Base-by-base conservation (phyloP, 2,797 vertebrate genomes). In the Antrozous pallidus region DNA sequence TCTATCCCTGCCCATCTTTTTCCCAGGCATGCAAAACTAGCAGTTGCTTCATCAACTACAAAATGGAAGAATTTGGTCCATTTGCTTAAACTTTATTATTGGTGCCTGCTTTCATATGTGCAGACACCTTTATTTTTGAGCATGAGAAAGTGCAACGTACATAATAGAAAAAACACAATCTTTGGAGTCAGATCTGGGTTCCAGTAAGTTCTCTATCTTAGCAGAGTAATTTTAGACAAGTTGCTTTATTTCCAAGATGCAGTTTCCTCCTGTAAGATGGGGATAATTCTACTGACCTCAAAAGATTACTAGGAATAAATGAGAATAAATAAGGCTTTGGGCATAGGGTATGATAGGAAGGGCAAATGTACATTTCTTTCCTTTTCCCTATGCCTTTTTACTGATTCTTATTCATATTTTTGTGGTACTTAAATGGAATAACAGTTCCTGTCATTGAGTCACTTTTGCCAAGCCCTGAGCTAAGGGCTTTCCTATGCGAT, bases 251-350 rank as follows among this genome's bases (percentile, higher is more conserved):
- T 63, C 24, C 31, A 33, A 78, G 63, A 61, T 40, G 74, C 49
- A 81, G 9, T 82, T 91, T 70, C 3, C 51, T 94, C n/a, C 42
- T 73, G 4, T 89, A 58, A 74, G 51, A 82, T 89, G 31, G 73
- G 28, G 74, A n/a, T 79, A 51, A 81, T 88, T 56, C 20, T 85
- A 5, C 20, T 67, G 63, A 56, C n/a, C n/a, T 61, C 54, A 89
- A 49, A 86, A 80, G 61, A 31, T 83, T 63, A 56, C 73, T 88
- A 73, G 54, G 54, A 92, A 73, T 75, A 83, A 88, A 88, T 84
- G 36, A 88, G 26, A 69, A 58, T 90, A 92, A 81, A 49, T 84
- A 95, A 65, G 80, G 16, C 58, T 94, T 94, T 94, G 67, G 56
- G 40, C 42, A 26, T 65, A 91, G 22, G 47, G 24, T n/a, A 42